These are phyloP conservation scores for Zaprionus capensis DNA, from an alignment of 1,140 invertebrate species.

Conservation along the genomic window DNA sequence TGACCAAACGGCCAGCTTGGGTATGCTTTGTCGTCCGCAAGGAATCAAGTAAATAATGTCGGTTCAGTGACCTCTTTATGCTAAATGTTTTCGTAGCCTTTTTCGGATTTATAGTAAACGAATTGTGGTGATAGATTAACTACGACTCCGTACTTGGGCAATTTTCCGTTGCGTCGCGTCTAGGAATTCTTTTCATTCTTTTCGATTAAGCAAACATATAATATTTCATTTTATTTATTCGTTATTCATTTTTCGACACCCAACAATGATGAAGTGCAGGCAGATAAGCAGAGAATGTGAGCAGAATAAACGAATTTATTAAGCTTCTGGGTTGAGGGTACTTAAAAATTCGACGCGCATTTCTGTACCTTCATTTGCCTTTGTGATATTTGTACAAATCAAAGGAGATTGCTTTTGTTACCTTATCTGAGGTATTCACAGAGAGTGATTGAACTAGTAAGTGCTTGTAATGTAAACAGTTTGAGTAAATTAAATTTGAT, in stretches of 20 bases:
- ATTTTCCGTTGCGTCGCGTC: slow-evolving; percentile 18
- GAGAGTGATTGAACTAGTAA: no score
- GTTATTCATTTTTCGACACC: slow-evolving; percentile 47
- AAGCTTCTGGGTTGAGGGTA: neutral
- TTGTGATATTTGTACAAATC: neutral
- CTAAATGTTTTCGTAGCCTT: slow-evolving; percentile 51
- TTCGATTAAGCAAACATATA: slow-evolving; percentile 31
- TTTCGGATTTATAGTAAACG: slow-evolving; percentile 17
- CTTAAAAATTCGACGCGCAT: neutral
- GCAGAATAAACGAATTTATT: neutral
- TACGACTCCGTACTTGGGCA: slow-evolving; percentile 16
- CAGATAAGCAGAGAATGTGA: neutral
- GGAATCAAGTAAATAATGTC: slow-evolving; percentile 42
- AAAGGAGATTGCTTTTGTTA: neutral
- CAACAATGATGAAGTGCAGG: slow-evolving; percentile 29
- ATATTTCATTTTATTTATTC: slow-evolving; percentile 44
- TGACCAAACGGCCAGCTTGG: neutral
- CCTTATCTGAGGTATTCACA: neutral
- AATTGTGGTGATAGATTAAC: slow-evolving; percentile 57
- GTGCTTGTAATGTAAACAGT: no score
- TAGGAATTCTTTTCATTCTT: slow-evolving; percentile 4
- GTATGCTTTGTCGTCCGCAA: slow-evolving; percentile 1
- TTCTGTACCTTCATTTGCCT: neutral
- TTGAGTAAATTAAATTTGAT: no score
- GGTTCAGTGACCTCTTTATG: slow-evolving; percentile 55